A percentile compares a stretch with the other conserved stretches of the same genome.
These are phyloP conservation scores for Sclerodermus sp. DNA, from an alignment of 2,888 invertebrate species.

Conservation along the genomic window DNA sequence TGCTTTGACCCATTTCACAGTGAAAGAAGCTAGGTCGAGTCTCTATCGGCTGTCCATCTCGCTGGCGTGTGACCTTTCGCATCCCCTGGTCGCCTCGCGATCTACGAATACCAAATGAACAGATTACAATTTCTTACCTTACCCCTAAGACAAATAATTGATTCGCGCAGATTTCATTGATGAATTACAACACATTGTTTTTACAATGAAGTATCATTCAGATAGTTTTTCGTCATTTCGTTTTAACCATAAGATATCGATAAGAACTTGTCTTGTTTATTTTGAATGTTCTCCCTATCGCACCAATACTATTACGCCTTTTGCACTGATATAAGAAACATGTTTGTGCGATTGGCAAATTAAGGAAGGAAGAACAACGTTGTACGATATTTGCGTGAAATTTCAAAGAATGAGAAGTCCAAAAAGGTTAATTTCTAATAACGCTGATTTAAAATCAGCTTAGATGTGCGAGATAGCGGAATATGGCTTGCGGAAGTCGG, in stretches of 20 bases:
- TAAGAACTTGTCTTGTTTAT: too few relatives aligned
- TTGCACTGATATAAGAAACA: too few relatives aligned
- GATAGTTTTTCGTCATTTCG: too few relatives aligned
- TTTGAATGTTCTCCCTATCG: too few relatives aligned
- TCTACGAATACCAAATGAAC: conserved; percentile 22
- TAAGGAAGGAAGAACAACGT: too few relatives aligned
- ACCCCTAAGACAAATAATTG: conserved; percentile 12
- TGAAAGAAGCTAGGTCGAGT: conserved; percentile 40
- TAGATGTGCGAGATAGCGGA: background rate
- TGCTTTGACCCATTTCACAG: conserved; percentile 38
- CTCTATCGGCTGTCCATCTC: conserved; percentile 47
- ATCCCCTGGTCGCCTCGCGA: conserved; percentile 28
- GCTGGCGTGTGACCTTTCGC: conserved; percentile 48
- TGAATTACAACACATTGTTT: too few relatives aligned
- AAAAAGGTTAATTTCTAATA: conserved; percentile 3
- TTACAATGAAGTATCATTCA: too few relatives aligned
- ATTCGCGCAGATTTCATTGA: conserved; percentile 7
- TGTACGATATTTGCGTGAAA: too few relatives aligned
- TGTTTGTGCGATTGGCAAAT: too few relatives aligned
- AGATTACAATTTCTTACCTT: conserved; percentile 3
- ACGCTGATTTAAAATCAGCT: background rate
- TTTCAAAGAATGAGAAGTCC: background rate
- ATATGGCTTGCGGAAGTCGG: too few relatives aligned
- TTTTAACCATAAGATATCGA: too few relatives aligned
- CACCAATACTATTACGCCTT: too few relatives aligned